These are phyloP conservation scores for Pollimyrus isidori DNA, from an alignment of 2,113 vertebrate genomes.

Conservation along the genomic window DNA sequence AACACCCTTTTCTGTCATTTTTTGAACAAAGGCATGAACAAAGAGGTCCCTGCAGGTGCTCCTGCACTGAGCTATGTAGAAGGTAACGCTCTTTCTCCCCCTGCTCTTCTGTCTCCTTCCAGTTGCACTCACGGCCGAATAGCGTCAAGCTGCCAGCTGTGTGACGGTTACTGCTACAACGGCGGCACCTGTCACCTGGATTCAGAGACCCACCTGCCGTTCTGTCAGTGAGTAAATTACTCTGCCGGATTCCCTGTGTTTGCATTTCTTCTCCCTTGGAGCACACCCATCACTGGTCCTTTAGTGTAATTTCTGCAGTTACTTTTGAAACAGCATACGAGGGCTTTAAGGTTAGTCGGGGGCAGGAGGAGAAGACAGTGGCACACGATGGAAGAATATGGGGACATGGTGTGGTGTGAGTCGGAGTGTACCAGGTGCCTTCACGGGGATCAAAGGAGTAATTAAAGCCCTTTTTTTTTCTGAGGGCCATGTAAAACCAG, in stretches of 20 bases:
- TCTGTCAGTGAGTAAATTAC: slow-evolving; percentile 89
- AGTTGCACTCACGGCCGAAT: slow-evolving; percentile 96
- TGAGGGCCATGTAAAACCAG: neutral
- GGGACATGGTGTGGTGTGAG: neutral
- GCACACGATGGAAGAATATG: neutral
- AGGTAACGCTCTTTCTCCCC: slow-evolving; percentile 26
- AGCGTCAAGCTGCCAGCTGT: slow-evolving; percentile 89
- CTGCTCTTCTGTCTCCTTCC: slow-evolving; percentile 41
- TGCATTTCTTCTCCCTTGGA: slow-evolving; percentile 26
- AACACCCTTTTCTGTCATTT: neutral
- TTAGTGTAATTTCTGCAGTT: neutral
- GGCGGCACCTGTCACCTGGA: slow-evolving; percentile 94
- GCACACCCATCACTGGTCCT: neutral
- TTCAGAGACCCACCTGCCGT: slow-evolving; percentile 85
- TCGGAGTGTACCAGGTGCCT: neutral
- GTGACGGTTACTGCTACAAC: slow-evolving; percentile 98
- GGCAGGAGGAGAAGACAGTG: neutral
- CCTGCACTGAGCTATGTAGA: neutral
- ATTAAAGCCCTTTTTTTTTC: neutral
- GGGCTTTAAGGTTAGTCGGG: neutral
- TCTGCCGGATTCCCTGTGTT: slow-evolving; percentile 41
- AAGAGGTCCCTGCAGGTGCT: neutral
- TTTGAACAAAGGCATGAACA: neutral
- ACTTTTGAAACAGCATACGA: neutral
- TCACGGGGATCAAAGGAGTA: neutral